These are phyloP conservation scores for Herpetotheres cachinnans DNA, from an alignment of 2,113 vertebrate genomes.

Conservation along the genomic window DNA sequence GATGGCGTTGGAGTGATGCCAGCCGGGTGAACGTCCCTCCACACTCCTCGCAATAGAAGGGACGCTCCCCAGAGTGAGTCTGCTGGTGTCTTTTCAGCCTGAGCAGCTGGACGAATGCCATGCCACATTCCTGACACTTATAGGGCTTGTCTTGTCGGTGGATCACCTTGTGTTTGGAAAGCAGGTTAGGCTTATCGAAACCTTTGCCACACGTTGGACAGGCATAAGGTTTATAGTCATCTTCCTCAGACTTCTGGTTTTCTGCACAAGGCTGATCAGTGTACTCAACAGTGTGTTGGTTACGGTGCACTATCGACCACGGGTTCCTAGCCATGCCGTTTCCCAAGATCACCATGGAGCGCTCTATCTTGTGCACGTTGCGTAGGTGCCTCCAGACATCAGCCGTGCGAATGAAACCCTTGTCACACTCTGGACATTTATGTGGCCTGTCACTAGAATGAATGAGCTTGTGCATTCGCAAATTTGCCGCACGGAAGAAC, in stretches of 20 bases:
- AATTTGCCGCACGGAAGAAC: constrained; percentile 30
- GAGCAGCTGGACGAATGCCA: constrained; percentile 43
- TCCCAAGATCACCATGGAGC: constrained; percentile 46
- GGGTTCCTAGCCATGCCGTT: constrained; percentile 13
- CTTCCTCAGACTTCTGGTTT: not conserved
- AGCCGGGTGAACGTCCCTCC: constrained; percentile 12
- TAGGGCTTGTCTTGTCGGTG: constrained; percentile 48
- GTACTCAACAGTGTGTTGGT: not conserved
- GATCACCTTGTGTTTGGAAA: constrained; percentile 62
- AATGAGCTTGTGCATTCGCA: constrained; percentile 58
- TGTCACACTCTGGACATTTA: constrained; percentile 47
- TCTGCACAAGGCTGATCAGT: not conserved
- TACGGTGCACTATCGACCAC: not conserved
- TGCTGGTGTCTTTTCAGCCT: constrained; percentile 55
- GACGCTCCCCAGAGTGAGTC: constrained; percentile 15
- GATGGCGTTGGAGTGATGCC: constrained; percentile 32
- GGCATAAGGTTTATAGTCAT: not conserved
- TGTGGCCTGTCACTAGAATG: constrained; percentile 37
- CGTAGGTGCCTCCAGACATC: constrained; percentile 55
- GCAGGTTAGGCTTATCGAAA: constrained; percentile 48
- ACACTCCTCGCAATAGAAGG: constrained; percentile 31
- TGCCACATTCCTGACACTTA: constrained; percentile 56
- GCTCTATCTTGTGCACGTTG: constrained; percentile 42
- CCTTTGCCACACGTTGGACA: not conserved
- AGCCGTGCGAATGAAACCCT: constrained; percentile 54